Evolutionary conservation across 1,140 invertebrate genomes (phyloP), one percentile per base, ranked within the genome.

Genomic region (Onthophagus taurus): DNA sequence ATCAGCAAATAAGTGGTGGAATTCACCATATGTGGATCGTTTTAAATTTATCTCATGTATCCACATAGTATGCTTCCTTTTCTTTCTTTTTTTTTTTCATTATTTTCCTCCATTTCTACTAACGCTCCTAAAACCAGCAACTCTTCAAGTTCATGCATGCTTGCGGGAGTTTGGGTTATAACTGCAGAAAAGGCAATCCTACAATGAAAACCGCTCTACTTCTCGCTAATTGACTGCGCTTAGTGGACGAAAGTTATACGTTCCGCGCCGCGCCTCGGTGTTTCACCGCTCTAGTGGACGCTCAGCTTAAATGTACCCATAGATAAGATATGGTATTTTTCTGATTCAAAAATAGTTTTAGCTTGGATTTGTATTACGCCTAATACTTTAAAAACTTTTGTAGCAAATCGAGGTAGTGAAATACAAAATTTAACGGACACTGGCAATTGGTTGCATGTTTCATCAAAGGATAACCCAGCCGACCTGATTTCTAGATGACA

Each of bases 401-500:
- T 55, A 12, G 45, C 52, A 3, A 60, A 63, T 43, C 46, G 57
- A 4, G 50, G 60, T 2, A 13, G 42, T 3, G 44, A 53, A 45
- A 60, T 62, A 37, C 31, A 33, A 33, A 33, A 33, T 33, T 14
- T 33, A 12, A 33, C 31, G 17, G 31, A 2, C 17, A 13, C 17
- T 14, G 12, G 17, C 3, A 12, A 16, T 12, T 33, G 31, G 31
- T 16, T 12, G 13, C 31, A 33, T 13, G 58, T 62, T 11, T 14
- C 29, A 18, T 47, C 47, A 2, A 11, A 50, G 13, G 31, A 52
- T 8, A 61, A 60, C 31, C 55, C 59, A 5, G 60, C 55, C 7
- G 59, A 62, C 47, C 17, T 52, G 2, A 5, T 57, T 6, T 55
- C 58, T 1, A 16, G 57, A 31, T 57, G 54, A 7, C 26, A 45